Percentiles rank a stretch among this genome's conserved stretches.
These are phyloP conservation scores for Caenorhabditis latens DNA, from an alignment of 1,140 invertebrate species.

Conservation along the genomic window DNA sequence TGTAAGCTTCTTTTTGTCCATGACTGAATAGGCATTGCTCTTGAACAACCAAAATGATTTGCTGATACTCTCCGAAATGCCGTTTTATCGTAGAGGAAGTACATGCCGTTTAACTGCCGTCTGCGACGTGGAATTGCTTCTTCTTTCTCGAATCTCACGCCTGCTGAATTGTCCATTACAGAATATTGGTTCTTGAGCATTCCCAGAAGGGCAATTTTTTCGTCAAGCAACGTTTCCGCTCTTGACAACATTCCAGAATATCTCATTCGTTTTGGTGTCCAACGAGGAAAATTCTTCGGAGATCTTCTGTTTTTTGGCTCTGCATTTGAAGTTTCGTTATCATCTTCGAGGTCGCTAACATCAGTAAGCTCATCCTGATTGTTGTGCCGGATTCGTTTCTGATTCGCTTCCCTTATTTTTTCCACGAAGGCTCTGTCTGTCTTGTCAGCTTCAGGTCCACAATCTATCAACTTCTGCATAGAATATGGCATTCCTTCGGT, in stretches of 20 bases:
- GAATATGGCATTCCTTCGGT: constrained; percentile 27
- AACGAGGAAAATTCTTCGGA: constrained; percentile 1
- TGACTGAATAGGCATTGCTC: constrained; percentile 23
- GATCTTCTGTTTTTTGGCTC: not conserved
- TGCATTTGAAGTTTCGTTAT: not conserved
- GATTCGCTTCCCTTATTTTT: constrained; percentile 9
- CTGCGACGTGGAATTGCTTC: not conserved
- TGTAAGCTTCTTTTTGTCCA: constrained; percentile 13
- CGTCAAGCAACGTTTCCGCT: not conserved
- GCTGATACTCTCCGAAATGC: not conserved
- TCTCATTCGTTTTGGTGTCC: constrained; percentile 30
- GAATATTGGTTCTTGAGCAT: not conserved
- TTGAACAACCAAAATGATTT: not conserved
- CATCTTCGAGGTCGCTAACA: constrained; percentile 3
- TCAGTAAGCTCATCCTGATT: constrained; percentile 15
- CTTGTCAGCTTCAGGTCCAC: not conserved
- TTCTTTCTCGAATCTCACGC: constrained; percentile 16
- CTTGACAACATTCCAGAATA: constrained; percentile 7
- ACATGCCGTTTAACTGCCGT: constrained; percentile 25
- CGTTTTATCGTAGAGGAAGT: constrained; percentile 33
- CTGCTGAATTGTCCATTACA: not conserved
- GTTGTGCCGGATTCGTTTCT: not conserved
- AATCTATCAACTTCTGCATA: constrained; percentile 14
- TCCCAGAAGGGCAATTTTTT: constrained; percentile 6
- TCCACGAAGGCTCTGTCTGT: not conserved